Base-by-base conservation (phyloP, 1,140 invertebrate species). In the Neotoxoptera formosana region DNA sequence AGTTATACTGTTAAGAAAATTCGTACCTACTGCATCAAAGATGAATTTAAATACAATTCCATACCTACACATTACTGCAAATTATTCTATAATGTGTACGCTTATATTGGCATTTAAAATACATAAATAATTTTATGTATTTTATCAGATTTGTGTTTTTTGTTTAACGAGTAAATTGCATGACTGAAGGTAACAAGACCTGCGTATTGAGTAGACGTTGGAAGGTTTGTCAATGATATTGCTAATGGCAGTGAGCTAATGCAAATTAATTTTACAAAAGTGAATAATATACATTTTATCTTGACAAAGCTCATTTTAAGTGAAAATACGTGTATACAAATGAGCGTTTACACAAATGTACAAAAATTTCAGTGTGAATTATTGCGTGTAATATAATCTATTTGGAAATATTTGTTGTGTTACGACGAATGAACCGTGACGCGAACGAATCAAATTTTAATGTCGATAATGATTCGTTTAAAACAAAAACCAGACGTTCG, bases 91-190 rank as follows among this genome's bases (percentile, higher is more conserved):
- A 53, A 36, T 56, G 41, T 53, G 2, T 53, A 25, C 1, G 11
- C 0, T 41, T 45, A 84, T 47, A 86, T 86, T 30, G 21, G 11
- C 45, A 51, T 51, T 89, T 53, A 56, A 25, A 45, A 41, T 60
- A 56, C 48, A 41, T 60, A 17, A 90, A 90, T 60, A 90, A 90
- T 53, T 56, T 53, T 36, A 11, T 30, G 7, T 36, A 90, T 90
- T 90, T 90, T 45, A 67, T 67, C 89, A 45, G 25, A 67, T 67
- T 67, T 67, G 11, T 17, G 89, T 90, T 67, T 45, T 11, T 60
- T 30, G 30, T 17, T 90, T 67, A 45, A 67, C 51, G 56, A 67
- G 36, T 90, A 41, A 67, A 90, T 90, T n/a, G 56, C 53, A 45
- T 45, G 53, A 47, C 60, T n/a, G 7, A 41, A 41, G 14, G 23